Percentiles rank a stretch among this genome's conserved stretches.
phyloP scores from a whole-genome alignment of 2,888 invertebrate genomes.

The Synanthedon vespiformis region DNA sequence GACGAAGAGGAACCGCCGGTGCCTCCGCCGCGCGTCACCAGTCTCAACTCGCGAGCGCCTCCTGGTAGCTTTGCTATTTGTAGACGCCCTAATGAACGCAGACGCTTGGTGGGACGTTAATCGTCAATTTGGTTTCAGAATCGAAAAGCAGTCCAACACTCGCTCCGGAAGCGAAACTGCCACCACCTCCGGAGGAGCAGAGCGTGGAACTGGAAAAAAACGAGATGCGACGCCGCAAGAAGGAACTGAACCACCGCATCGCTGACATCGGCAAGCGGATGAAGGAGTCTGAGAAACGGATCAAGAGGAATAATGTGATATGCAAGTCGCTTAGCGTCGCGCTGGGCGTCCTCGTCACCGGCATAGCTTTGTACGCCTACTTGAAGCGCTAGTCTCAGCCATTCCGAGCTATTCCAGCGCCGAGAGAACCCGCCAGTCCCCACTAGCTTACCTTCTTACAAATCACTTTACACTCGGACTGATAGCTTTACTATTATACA shows the following conservation, averaged over 20 bases:
- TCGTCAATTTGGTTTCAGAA: too few relatives aligned
- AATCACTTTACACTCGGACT: too few relatives aligned
- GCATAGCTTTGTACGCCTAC: background rate
- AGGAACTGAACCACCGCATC: background rate
- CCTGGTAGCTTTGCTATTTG: constrained; percentile 11
- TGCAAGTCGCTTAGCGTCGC: background rate
- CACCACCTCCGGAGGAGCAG: background rate
- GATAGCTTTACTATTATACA: too few relatives aligned
- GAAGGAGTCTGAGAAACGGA: background rate
- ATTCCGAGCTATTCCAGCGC: background rate
- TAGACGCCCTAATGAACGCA: background rate
- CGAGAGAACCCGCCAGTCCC: background rate
- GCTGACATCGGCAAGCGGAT: background rate
- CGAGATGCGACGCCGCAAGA: background rate
- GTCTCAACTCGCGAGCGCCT: constrained; percentile 59
- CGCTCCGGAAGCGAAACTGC: too few relatives aligned
- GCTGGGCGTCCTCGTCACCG: background rate
- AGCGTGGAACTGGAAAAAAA: background rate
- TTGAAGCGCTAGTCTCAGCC: background rate
- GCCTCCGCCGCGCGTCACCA: constrained; percentile 10
- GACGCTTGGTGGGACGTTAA: too few relatives aligned
- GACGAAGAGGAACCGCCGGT: constrained; percentile 17
- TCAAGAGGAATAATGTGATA: background rate
- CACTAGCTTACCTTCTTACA: too few relatives aligned
- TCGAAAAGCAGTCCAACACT: background rate